Evolutionary conservation across 2,797 vertebrate genomes (phyloP), one percentile per base, ranked within the genome.

Genomic region (Leptodactylus fallax): DNA sequence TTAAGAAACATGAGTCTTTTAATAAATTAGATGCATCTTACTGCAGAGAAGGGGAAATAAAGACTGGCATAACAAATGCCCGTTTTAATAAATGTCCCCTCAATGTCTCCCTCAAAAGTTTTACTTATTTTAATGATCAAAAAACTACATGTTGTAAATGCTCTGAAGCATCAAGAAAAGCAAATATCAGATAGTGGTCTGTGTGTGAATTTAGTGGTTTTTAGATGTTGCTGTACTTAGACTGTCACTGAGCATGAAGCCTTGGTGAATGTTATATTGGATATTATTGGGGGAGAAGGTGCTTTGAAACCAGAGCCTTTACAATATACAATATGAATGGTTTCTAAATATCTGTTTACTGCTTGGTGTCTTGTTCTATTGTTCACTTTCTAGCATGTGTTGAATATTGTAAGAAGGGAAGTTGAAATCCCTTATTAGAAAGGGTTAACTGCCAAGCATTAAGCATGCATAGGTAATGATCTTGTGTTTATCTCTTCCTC

Each of bases 381-480:
- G 19, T n/a, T 13, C 14, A 80, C 17, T 80, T 80, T 61, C 12
- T 53, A 51, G 11, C 72, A 23, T 13, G 11, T 49, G 6, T 53
- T 77, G 6, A 53, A 77, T 13, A 3, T 14, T 53, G 21, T 14
- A 53, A 53, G 0, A 53, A 49, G 45, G 21, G 27, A 47, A 77
- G 11, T 8, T 51, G 7, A 14, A n/a, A 76, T 49, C 4, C 21
- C 72, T 76, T 51, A 1, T 7, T 47, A 25, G 19, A 84, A 79
- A 61, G 60, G 14, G 81, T 88, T 88, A 88, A 80, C 19, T n/a
- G 49, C 8, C 27, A 65, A 61, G 47, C 56, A 81, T 88, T 88
- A 85, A 77, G 47, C 84, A 82, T 85, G 83, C 58, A 85, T 89
- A 86, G 56, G 60, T 89, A 86, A 85, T 86, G 71, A 89, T 63